These are phyloP conservation scores for Aethina tumida DNA, from an alignment of 1,140 invertebrate species.

Conservation along the genomic window DNA sequence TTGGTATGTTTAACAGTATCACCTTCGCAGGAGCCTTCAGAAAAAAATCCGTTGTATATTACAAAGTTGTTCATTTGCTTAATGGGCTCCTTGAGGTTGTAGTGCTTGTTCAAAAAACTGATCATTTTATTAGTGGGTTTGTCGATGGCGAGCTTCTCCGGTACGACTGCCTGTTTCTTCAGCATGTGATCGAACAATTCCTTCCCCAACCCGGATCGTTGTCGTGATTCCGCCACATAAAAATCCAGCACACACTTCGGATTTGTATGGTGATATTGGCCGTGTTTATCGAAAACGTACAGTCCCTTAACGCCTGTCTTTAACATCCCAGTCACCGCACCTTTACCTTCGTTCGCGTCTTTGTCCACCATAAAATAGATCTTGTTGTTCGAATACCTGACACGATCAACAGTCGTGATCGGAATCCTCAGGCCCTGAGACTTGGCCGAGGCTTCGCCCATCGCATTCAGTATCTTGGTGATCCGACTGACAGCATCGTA, in stretches of 20 bases:
- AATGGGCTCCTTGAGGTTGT: slow-evolving; percentile 1
- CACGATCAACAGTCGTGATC: slow-evolving; percentile 52
- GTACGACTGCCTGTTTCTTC: slow-evolving; percentile 14
- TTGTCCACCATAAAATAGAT: slow-evolving; percentile 54
- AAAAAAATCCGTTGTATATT: background rate
- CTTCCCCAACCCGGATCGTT: slow-evolving; percentile 63
- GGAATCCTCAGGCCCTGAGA: slow-evolving; percentile 54
- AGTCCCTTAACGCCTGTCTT: slow-evolving; percentile 73
- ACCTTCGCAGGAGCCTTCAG: too few relatives aligned
- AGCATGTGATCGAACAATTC: slow-evolving; percentile 68
- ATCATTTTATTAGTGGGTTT: background rate
- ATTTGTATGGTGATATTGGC: slow-evolving; percentile 52
- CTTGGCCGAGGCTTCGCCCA: slow-evolving; percentile 54
- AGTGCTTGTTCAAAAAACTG: slow-evolving; percentile 1
- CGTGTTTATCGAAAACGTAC: slow-evolving; percentile 63
- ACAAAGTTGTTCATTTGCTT: slow-evolving; percentile 1
- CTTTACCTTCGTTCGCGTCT: slow-evolving; percentile 39
- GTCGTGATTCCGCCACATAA: slow-evolving; percentile 64
- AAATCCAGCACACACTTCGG: slow-evolving; percentile 74
- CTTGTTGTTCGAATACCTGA: slow-evolving; percentile 51
- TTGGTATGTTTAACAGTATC: too few relatives aligned
- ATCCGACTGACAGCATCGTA: slow-evolving; percentile 46
- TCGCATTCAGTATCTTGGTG: slow-evolving; percentile 48
- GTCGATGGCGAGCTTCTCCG: background rate
- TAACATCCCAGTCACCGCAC: slow-evolving; percentile 61